Evolutionary conservation across 2,797 vertebrate species (phyloP).

Genomic region (Arctocebus calabarensis): DNA sequence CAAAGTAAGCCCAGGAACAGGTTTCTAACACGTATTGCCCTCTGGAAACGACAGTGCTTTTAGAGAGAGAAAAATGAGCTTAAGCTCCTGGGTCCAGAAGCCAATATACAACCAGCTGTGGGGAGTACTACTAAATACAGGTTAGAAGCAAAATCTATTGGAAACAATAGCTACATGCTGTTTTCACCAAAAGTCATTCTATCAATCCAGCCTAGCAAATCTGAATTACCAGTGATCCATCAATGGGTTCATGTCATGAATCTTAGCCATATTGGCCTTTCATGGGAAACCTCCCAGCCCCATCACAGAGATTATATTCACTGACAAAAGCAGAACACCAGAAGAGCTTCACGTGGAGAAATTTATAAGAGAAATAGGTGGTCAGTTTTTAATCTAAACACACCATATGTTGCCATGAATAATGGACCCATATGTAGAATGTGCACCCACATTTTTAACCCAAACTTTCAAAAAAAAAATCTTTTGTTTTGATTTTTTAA

Average conservation of each 20-base stretch:
- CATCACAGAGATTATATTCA: background rate
- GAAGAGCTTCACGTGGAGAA: no score
- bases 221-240: background rate
- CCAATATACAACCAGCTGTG: background rate
- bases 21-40: slow-evolving; percentile 53
- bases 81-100: slow-evolving; percentile 59
- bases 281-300: background rate
- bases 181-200: slow-evolving; percentile 37
- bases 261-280: background rate
- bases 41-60: slow-evolving; percentile 58
- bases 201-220: background rate
- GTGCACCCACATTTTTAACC: no score
- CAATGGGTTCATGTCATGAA: background rate
- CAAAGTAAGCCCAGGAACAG: slow-evolving; percentile 64
- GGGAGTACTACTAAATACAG: slow-evolving; percentile 56
- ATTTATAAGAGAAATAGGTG: background rate
- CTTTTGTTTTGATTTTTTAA: no score
- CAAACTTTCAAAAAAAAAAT: no score
- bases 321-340: background rate
- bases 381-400: background rate
- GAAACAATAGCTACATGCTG: slow-evolving; percentile 59
- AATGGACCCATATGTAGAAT: no score
- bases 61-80: slow-evolving; percentile 77
- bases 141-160: slow-evolving; percentile 59
- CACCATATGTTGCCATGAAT: no score